Conservation (phyloP, 2,113 vertebrate genomes). For the Recurvirostra avosetta region DNA sequence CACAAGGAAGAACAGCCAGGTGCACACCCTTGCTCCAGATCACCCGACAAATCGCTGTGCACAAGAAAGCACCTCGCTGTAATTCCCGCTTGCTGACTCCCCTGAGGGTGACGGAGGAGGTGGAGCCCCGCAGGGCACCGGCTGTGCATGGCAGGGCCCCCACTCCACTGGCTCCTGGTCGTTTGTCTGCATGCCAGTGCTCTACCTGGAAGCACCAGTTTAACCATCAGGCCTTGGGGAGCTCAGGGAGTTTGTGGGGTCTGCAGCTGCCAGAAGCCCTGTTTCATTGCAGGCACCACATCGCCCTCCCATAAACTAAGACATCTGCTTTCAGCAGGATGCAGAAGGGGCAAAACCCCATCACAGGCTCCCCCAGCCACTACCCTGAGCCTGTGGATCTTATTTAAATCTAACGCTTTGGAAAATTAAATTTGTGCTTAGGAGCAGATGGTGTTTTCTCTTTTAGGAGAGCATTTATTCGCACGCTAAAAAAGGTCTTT, state of each 20-base stretch:
- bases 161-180: background rate
- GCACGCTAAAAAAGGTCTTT: background rate
- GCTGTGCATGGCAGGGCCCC: background rate
- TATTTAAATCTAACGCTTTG: slow-evolving; percentile 12
- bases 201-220: background rate
- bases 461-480: slow-evolving; percentile 24
- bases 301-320: background rate
- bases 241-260: background rate
- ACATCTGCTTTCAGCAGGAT: background rate
- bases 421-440: slow-evolving; percentile 20
- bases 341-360: background rate
- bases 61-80: rapidly evolving
- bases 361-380: background rate
- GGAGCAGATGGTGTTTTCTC: slow-evolving; percentile 36
- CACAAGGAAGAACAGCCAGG: background rate
- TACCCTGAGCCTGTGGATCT: background rate
- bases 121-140: background rate
- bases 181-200: background rate
- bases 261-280: background rate
- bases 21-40: background rate
- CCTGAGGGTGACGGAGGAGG: background rate
- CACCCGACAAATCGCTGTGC: background rate
- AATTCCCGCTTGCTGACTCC: background rate
- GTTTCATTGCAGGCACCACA: background rate
- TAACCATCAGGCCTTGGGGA: background rate